These are phyloP conservation scores for Pavo muticus DNA, from an alignment of 2,113 vertebrate genomes.

Conservation along the genomic window DNA sequence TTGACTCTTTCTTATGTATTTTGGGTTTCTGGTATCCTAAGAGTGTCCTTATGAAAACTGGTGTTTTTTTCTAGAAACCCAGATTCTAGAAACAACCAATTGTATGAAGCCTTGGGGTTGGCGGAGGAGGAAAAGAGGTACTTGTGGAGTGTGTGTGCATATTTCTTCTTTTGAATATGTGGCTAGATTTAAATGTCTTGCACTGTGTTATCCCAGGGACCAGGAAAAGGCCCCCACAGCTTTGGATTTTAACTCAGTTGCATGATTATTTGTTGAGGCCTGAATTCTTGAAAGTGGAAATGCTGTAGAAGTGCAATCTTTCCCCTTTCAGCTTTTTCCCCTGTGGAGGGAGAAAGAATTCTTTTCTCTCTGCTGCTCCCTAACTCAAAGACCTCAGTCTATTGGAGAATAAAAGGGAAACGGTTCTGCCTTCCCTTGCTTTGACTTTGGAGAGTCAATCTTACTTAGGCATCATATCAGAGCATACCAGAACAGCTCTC, in stretches of 20 bases:
- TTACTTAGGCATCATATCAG: constrained; percentile 43
- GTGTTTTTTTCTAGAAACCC: constrained; percentile 74
- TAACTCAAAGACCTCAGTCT: not conserved
- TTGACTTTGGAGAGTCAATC: constrained; percentile 55
- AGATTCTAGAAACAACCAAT: constrained; percentile 75
- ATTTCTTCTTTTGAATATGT: constrained; percentile 70
- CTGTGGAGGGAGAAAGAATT: constrained; percentile 44
- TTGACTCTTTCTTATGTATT: constrained; percentile 52
- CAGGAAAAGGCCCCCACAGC: not conserved
- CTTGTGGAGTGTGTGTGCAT: constrained; percentile 73
- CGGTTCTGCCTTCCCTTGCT: constrained; percentile 45
- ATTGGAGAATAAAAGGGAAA: constrained; percentile 51
- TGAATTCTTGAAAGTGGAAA: constrained; percentile 60
- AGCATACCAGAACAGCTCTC: constrained; percentile 26
- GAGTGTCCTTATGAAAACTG: constrained; percentile 72
- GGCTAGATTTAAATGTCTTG: constrained; percentile 68
- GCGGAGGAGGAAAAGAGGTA: constrained; percentile 73
- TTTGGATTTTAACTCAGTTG: constrained; percentile 34
- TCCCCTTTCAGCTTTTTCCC: constrained; percentile 56
- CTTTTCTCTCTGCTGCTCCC: constrained; percentile 41
- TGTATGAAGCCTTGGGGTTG: constrained; percentile 75
- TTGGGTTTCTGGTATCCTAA: constrained; percentile 60
- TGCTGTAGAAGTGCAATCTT: constrained; percentile 49
- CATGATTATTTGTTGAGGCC: constrained; percentile 56
- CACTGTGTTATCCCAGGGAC: constrained; percentile 50